Evolutionary conservation across 2,113 vertebrate genomes (phyloP).

Genomic region (Pipa parva): DNA sequence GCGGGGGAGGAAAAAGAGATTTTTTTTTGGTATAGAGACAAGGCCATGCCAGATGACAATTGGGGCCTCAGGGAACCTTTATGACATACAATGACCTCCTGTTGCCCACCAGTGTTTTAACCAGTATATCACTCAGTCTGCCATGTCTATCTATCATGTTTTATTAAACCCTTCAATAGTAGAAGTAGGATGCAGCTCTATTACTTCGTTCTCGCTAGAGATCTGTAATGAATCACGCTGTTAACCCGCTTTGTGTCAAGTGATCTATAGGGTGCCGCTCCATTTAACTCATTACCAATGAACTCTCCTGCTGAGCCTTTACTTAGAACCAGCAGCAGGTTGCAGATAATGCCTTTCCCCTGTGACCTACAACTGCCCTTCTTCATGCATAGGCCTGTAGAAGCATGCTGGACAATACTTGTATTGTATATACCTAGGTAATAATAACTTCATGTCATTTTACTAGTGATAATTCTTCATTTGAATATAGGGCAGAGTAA

Average conservation of each 20-base stretch:
- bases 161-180: background rate
- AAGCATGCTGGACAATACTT: too few species aligned
- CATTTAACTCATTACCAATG: slow-evolving; percentile 18
- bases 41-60: too few species aligned
- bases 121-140: background rate
- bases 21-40: too few species aligned
- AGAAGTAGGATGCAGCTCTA: background rate
- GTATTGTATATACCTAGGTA: too few species aligned
- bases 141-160: background rate
- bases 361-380: background rate
- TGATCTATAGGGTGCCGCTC: slow-evolving; percentile 17
- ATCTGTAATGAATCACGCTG: slow-evolving; percentile 15
- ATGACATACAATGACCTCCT: too few species aligned
- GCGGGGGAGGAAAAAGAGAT: too few species aligned
- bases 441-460: too few species aligned
- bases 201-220: background rate
- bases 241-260: slow-evolving; percentile 22
- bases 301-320: background rate
- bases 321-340: background rate
- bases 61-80: too few species aligned
- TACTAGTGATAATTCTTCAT: too few species aligned
- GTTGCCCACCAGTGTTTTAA: too few species aligned
- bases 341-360: background rate
- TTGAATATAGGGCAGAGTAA: too few species aligned
- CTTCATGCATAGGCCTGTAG: background rate